Percentiles rank a stretch among this genome's conserved stretches.
Conservation (phyloP, 2,888 invertebrate genomes). For the Drosophila borealis region DNA sequence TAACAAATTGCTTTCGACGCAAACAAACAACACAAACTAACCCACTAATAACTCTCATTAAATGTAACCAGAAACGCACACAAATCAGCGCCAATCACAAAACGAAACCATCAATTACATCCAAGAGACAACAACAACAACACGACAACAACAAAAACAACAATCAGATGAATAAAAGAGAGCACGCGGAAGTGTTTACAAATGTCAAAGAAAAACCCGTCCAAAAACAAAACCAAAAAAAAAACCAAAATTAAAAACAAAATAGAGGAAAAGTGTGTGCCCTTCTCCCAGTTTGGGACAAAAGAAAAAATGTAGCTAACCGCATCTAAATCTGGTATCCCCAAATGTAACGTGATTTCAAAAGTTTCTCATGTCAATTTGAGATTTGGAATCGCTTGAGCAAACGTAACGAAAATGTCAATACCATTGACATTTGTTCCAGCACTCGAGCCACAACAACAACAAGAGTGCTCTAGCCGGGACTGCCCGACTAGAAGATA, state of each 20-base stretch:
- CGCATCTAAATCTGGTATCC: slow-evolving; percentile 40
- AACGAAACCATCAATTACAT: slow-evolving; percentile 70
- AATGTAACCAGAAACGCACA: slow-evolving; percentile 53
- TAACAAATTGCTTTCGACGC: slow-evolving; percentile 24
- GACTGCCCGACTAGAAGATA: too few species aligned
- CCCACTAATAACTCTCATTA: slow-evolving; percentile 71
- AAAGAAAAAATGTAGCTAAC: slow-evolving; percentile 22
- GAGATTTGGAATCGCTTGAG: slow-evolving; percentile 57
- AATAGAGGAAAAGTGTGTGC: slow-evolving; percentile 29
- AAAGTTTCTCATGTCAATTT: slow-evolving; percentile 76
- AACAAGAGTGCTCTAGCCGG: background rate
- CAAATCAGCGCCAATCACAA: slow-evolving; percentile 57
- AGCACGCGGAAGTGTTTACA: slow-evolving; percentile 73
- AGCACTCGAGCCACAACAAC: slow-evolving; percentile 36
- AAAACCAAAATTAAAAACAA: slow-evolving; percentile 8
- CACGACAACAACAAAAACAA: slow-evolving; percentile 21
- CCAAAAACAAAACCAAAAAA: slow-evolving; percentile 10
- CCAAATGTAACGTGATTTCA: slow-evolving; percentile 64
- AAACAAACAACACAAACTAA: slow-evolving; percentile 26
- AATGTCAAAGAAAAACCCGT: slow-evolving; percentile 62
- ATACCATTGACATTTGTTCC: slow-evolving; percentile 77
- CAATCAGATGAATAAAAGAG: slow-evolving; percentile 38
- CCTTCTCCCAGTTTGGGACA: slow-evolving; percentile 37
- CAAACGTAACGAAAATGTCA: slow-evolving; percentile 73
- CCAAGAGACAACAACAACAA: slow-evolving; percentile 15